Conservation (phyloP, 2,113 vertebrate genomes). For the Pterocles orientalis region DNA sequence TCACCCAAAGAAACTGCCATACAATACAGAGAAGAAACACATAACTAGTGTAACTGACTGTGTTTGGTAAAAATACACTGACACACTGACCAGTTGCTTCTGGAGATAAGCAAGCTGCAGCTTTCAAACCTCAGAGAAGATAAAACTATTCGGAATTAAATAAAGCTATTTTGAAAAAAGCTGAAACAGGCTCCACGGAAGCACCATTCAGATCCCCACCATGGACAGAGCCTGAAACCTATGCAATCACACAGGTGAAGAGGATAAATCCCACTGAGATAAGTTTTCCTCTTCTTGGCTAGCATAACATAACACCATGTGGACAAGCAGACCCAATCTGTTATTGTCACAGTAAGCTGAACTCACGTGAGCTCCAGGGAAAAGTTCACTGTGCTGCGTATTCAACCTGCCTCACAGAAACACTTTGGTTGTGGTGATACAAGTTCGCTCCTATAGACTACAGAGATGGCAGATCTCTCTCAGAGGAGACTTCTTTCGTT, state of each 20-base stretch:
- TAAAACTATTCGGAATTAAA: background rate
- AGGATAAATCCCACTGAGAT: background rate
- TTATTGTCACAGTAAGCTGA: background rate
- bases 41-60: background rate
- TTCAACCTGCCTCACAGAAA: background rate
- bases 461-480: background rate
- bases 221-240: background rate
- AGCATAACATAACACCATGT: too few species aligned
- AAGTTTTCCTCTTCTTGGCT: background rate
- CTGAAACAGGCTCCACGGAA: background rate
- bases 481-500: background rate
- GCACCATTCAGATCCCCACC: background rate
- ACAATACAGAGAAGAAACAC: background rate
- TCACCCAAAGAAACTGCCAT: background rate
- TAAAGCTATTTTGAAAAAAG: background rate
- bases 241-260: background rate
- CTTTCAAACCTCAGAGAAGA: background rate
- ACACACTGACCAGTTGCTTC: background rate
- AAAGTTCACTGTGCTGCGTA: background rate
- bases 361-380: background rate
- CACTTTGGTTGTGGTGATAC: rapidly evolving
- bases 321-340: background rate
- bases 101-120: background rate
- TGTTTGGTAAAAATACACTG: background rate
- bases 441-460: background rate